Percentiles rank a stretch among this genome's conserved stretches.
Conservation (phyloP, 2,113 vertebrate genomes). For the Entosphenus tridentatus region DNA sequence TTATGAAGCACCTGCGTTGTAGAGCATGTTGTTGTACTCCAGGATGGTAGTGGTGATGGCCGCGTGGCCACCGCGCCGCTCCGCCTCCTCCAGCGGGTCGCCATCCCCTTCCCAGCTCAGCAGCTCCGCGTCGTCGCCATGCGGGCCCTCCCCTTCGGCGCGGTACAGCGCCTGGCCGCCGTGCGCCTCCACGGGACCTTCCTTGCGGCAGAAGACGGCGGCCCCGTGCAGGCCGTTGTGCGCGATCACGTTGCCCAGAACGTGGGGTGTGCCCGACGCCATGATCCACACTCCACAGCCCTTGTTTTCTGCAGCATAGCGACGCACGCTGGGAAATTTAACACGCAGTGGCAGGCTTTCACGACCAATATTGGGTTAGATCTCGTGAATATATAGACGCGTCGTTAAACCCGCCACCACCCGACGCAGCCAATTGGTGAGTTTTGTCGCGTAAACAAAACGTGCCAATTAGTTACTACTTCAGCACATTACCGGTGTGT, state of each 20-base stretch:
- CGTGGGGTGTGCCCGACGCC: constrained; percentile 56
- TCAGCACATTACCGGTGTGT: too few relatives aligned
- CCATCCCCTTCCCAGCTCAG: constrained; percentile 45
- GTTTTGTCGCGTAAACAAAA: too few relatives aligned
- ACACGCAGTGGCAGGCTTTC: too few relatives aligned
- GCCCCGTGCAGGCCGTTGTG: constrained; percentile 56
- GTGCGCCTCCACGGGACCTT: constrained; percentile 20
- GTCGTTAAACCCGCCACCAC: too few relatives aligned
- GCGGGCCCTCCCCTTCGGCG: constrained; percentile 28
- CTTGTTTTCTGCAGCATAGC: constrained; percentile 31
- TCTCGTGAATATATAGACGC: too few relatives aligned
- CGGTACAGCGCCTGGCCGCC: constrained; percentile 14
- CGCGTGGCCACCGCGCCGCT: constrained; percentile 24
- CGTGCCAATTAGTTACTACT: too few relatives aligned
- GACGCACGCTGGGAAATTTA: too few relatives aligned
- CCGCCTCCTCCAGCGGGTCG: constrained; percentile 35
- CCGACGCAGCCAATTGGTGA: too few relatives aligned
- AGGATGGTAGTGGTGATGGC: constrained; percentile 41
- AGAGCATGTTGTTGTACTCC: constrained; percentile 53
- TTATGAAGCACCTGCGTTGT: constrained; percentile 33
- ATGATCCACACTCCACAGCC: constrained; percentile 67
- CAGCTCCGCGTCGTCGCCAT: constrained; percentile 49
- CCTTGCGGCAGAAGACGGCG: constrained; percentile 54
- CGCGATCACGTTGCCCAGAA: constrained; percentile 45
- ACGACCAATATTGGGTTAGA: too few relatives aligned